Percentiles rank a stretch among this genome's conserved stretches.
Evolutionary conservation across 92 coral and sea anemone species (phyloP).

Genomic region (Zoanthus sociatus): DNA sequence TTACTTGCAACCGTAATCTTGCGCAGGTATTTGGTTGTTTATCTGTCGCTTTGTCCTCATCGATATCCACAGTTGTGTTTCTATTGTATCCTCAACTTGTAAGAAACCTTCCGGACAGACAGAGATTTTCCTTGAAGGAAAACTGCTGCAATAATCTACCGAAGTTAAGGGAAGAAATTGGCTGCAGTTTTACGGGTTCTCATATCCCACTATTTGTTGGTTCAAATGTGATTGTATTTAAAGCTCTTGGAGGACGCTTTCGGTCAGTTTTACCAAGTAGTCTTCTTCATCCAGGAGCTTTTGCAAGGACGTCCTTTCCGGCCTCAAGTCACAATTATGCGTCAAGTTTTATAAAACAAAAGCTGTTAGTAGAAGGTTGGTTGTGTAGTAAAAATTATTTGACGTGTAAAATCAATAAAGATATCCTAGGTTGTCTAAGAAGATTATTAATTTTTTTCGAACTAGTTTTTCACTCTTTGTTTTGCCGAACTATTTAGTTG

Average conservation of each 20-base stretch:
- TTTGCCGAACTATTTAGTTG: too few species aligned
- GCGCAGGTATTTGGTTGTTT: slow-evolving; percentile 72
- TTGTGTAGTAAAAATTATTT: neutral
- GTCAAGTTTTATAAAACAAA: slow-evolving; percentile 60
- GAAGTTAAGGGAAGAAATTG: slow-evolving; percentile 6
- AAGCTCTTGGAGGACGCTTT: slow-evolving; percentile 80
- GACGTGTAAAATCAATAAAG: too few species aligned
- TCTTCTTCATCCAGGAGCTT: slow-evolving; percentile 90
- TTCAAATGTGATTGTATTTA: slow-evolving; percentile 71
- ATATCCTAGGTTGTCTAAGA: too few species aligned
- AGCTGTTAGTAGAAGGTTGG: slow-evolving; percentile 46
- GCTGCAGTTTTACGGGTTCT: slow-evolving; percentile 29
- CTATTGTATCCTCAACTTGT: slow-evolving; percentile 52
- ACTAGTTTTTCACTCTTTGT: too few species aligned
- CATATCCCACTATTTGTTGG: slow-evolving; percentile 65
- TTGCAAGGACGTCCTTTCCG: slow-evolving; percentile 81
- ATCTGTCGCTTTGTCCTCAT: slow-evolving; percentile 74
- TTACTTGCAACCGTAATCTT: slow-evolving; percentile 69
- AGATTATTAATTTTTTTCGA: too few species aligned
- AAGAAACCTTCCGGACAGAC: slow-evolving; percentile 43
- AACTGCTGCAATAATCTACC: slow-evolving; percentile 35
- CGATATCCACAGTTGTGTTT: slow-evolving; percentile 73
- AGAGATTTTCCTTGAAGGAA: slow-evolving; percentile 4
- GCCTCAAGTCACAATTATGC: slow-evolving; percentile 89
- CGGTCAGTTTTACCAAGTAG: slow-evolving; percentile 90